Conservation (phyloP, 1,140 invertebrate species). For the Notospermus geniculatus region DNA sequence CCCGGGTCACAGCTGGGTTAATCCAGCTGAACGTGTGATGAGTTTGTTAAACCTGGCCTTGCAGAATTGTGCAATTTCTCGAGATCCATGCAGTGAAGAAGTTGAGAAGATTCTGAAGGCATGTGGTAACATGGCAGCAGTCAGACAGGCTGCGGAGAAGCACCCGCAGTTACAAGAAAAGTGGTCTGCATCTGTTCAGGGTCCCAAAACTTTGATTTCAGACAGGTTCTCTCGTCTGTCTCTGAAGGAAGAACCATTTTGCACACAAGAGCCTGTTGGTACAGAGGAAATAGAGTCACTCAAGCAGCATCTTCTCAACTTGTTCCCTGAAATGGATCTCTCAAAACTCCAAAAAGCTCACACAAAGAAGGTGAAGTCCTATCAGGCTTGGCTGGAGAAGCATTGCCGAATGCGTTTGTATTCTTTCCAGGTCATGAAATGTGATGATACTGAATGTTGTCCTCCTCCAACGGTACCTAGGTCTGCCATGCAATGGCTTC, state of each 20-base stretch:
- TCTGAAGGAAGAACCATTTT: constrained; percentile 1
- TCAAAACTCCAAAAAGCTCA: constrained; percentile 19
- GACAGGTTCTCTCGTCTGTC: not conserved
- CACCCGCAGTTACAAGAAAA: not conserved
- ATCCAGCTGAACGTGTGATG: constrained; percentile 8
- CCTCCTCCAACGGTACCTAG: not conserved
- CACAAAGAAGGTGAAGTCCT: constrained; percentile 10
- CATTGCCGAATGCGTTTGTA: constrained; percentile 15
- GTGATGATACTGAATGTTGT: constrained; percentile 20
- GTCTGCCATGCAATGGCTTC: constrained; percentile 15
- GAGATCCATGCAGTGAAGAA: not conserved
- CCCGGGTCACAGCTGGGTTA: constrained; percentile 17
- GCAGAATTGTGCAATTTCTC: constrained; percentile 13
- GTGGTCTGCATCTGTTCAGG: no score
- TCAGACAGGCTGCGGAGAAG: constrained; percentile 5
- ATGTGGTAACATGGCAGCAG: constrained; percentile 13
- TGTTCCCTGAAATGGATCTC: constrained; percentile 16
- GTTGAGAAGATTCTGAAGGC: not conserved
- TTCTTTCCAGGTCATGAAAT: constrained; percentile 20
- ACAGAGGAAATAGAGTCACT: constrained; percentile 10
- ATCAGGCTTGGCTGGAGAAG: constrained; percentile 15
- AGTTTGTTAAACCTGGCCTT: constrained; percentile 10
- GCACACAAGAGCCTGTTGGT: constrained; percentile 1
- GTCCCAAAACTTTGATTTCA: no score
- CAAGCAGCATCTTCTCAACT: constrained; percentile 4